Evolutionary conservation across 1,140 invertebrate genomes (phyloP), one percentile per base, ranked within the genome.

Genomic region (Acyrthosiphon pisum): DNA sequence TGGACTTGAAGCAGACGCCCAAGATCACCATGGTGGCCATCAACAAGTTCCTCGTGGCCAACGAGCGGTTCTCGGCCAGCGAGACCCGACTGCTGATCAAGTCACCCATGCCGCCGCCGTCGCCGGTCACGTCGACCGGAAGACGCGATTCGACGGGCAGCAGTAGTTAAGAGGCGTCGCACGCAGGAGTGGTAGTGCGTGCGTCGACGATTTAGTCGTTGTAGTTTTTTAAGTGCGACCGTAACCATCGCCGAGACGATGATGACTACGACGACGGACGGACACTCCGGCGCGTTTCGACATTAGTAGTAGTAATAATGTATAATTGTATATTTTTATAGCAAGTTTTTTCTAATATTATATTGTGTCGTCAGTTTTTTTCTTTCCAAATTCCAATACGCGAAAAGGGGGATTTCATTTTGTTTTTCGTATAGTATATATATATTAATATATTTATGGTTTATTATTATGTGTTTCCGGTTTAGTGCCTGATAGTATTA

Each of bases 11-110:
- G 95, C 97, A 98, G 94, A 97, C 97, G 11, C 96, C 97, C 22
- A 96, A 97, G 94, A 97, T 98, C 18, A 97, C 97, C 11, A 97
- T 97, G 9, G 96, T 97, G 93, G 97, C 97, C 11, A 96, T 98
- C 6, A 97, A 97, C 94, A 97, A 97, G 94, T 98, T 98, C 94
- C 97, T 97, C 2, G 20, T 6, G 26, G 83, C 37, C 14, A 93
- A 93, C 22, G 37, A 89, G 1, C 50, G 56, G 18, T 93, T 93
- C 11, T 56, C 50, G 6, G 91, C 87, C 44, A 86, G 60, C 53
- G 93, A 93, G 0, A 91, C 90, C 26, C 0, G 86, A 89, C 22
- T 93, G 84, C 35, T 93, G 20, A 91, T 93, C 30, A 93, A 76
- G 35, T 48, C 86, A 1, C n/a, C 35, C 14, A 22, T 50, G 9